Base-by-base conservation (phyloP, 1,140 invertebrate genomes). In the Cepaea nemoralis region DNA sequence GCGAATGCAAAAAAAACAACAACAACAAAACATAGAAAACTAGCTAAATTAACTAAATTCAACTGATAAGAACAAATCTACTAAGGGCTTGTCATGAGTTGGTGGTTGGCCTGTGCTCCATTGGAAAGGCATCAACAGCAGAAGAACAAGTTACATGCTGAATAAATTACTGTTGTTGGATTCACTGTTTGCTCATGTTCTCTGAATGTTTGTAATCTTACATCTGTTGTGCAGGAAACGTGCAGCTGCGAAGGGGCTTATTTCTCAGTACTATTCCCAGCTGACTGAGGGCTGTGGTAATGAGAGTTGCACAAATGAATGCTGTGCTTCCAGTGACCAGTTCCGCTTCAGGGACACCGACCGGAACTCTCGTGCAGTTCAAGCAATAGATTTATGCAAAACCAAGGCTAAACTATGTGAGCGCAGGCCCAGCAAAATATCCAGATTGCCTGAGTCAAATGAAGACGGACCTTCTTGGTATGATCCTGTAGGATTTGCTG, bases 251-350 rank as follows among this genome's bases (percentile, higher is more conserved):
- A 96, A 94, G 90, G 95, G 96, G 91, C 92, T 97, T 66, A 97
- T 98, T 83, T 96, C 97, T 91, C 94, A 95, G 85, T 98, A 97
- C 91, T 98, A 97, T 91, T 96, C 96, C 92, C 96, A 97, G 92
- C 92, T 98, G 78, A 95, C 95, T 22, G 95, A 97, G 91, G 97
- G 97, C 81, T 98, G 97, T 92, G 96, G 96, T 12, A 96, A 97
- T 90, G 92, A 94, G 14, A 93, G 94, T 77, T 98, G 97, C 92
- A 93, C 94, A 84, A 98, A 98, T 93, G 93, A 94, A 87, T 93
- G 95, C 90, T 98, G 97, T 94, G 95, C 95, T 82, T 98, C 96
- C 35, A 97, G 96, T 92, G 50, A 80, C 2, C 39, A 69, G 10
- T 92, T 91, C 77, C 40, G 55, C 31, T 85, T 86, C 42, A 83